Evolutionary conservation across 2,888 invertebrate species (phyloP).

Genomic region (Nephrotoma appendiculata): DNA sequence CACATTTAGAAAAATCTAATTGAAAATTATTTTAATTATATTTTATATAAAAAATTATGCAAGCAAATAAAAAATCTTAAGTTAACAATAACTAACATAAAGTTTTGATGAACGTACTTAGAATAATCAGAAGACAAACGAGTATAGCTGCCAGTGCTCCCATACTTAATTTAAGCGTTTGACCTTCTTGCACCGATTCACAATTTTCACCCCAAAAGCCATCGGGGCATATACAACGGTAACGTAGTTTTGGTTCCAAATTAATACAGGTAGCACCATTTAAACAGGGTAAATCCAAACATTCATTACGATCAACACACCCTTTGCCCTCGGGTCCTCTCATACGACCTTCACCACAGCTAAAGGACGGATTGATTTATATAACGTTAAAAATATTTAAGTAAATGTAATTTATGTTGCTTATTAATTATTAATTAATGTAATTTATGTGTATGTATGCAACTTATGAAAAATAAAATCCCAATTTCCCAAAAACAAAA

Average conservation of each 20-base stretch:
- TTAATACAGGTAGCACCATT: slow-evolving; percentile 89
- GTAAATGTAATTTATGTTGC: neutral
- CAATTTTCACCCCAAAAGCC: slow-evolving; percentile 92
- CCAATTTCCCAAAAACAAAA: too few species aligned
- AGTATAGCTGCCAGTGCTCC: slow-evolving; percentile 94
- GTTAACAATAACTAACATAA: neutral
- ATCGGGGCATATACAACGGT: slow-evolving; percentile 80
- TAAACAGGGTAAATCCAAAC: slow-evolving; percentile 83
- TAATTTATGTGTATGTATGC: neutral
- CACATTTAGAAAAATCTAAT: neutral
- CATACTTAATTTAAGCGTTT: slow-evolving; percentile 89
- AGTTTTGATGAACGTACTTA: slow-evolving; percentile 61
- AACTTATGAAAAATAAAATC: neutral
- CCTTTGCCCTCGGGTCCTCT: slow-evolving; percentile 82
- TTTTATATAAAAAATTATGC: neutral
- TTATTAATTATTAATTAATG: neutral
- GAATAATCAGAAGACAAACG: slow-evolving; percentile 90
- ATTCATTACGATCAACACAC: slow-evolving; percentile 92
- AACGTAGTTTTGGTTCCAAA: slow-evolving; percentile 73
- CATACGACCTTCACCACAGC: slow-evolving; percentile 87
- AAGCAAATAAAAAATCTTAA: neutral
- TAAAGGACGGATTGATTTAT: slow-evolving; percentile 23
- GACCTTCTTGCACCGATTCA: slow-evolving; percentile 85
- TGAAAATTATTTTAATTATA: neutral
- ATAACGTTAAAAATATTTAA: neutral